Evolutionary conservation across 2,888 invertebrate genomes (phyloP), one percentile per base, ranked within the genome.

Genomic region (Drosophila mercatorum): DNA sequence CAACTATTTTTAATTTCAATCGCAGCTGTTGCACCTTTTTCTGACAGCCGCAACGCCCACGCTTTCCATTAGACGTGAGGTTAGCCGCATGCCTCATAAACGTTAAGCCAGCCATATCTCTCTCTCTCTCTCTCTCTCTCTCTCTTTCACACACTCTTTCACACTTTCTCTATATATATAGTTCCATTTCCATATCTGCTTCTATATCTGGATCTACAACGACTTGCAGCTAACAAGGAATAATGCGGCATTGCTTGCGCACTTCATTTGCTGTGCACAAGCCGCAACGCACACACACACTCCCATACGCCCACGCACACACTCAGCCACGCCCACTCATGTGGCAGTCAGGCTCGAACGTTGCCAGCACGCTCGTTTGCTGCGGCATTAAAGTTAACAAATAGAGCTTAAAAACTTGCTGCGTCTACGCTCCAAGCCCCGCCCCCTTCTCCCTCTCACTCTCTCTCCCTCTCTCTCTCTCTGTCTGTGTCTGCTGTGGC

Each of bases 361-460:
- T 12, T 59, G 63, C 51, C 43, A 7, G 57, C 51, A 38, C 10
- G 58, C 62, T 68, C 44, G 43, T 40, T 40, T 63, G 69, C 74
- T 69, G 34, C 41, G 63, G 82, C 62, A 81, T 84, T 84, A 89
- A 82, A 87, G 74, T 69, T 82, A 88, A 88, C 87, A 86, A 86
- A 84, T 74, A 82, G 79, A 74, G 89, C 82, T 86, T 88, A 83
- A 88, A 82, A 88, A 87, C 82, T 81, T 83, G 72, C 78, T 81
- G 78, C 67, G 68, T 79, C 69, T 66, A 36, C 51, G 72, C 53
- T 56, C 17, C 10, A 41, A 38, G 69, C 41, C 68, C 72, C 61
- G 71, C 76, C 79, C 76, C 56, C 44, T 52, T 43, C 2, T 38
- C 58, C 2, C 41, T 49, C 38, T 49, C 44, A 63, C n/a, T n/a